Conservation (phyloP, 2,888 invertebrate genomes). For the Anoncus sp. region DNA sequence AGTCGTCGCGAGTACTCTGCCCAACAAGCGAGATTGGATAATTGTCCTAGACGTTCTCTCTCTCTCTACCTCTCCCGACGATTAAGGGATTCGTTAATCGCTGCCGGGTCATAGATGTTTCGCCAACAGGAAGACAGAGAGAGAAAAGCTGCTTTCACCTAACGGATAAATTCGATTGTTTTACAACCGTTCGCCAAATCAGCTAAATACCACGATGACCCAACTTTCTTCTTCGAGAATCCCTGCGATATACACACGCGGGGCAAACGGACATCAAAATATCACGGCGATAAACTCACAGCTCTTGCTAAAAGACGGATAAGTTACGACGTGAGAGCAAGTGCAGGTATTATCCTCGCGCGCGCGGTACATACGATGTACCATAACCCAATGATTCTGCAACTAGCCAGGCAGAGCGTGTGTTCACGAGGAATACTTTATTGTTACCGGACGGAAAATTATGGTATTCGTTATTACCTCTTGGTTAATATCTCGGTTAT, state of each 20-base stretch:
- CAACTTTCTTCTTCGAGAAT: no score
- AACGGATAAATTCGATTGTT: background rate
- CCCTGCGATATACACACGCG: no score
- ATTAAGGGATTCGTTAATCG: slow-evolving; percentile 63
- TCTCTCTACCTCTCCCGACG: slow-evolving; percentile 9
- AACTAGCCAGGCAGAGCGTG: slow-evolving; percentile 1
- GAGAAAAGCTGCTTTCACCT: no score
- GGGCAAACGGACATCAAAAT: no score
- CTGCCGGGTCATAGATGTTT: slow-evolving; percentile 65
- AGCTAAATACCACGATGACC: no score
- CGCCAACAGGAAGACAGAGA: slow-evolving; percentile 40
- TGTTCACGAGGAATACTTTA: slow-evolving; percentile 53
- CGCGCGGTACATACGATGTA: slow-evolving; percentile 17
- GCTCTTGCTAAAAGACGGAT: no score
- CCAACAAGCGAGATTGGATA: slow-evolving; percentile 59
- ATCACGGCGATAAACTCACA: no score
- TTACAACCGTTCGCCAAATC: no score
- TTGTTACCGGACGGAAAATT: slow-evolving; percentile 60
- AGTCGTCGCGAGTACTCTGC: background rate
- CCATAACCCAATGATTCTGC: slow-evolving; percentile 38
- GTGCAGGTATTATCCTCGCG: slow-evolving; percentile 38
- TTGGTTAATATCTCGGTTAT: slow-evolving; percentile 64
- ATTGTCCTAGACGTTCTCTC: slow-evolving; percentile 45
- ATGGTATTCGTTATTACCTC: slow-evolving; percentile 62
- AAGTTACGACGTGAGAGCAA: slow-evolving; percentile 19